Evolutionary conservation across 2,888 invertebrate genomes (phyloP).

Genomic region (Lordiphosa andalusiaca): DNA sequence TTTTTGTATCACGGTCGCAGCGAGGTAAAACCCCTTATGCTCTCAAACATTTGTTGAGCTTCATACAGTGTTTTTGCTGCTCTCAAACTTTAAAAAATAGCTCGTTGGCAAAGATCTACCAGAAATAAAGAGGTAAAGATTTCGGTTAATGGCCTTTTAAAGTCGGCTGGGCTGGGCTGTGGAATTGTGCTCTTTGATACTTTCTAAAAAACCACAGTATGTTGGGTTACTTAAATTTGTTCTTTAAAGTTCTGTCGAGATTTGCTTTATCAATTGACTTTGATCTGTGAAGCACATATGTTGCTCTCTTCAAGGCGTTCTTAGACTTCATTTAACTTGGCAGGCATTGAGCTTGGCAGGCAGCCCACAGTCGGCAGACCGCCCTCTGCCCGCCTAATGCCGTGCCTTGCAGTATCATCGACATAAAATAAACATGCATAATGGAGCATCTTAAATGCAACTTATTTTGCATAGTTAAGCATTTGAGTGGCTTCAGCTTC

Average conservation of each 20-base stretch:
- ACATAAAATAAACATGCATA: conserved; percentile 76
- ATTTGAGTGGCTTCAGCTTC: conserved; percentile 63
- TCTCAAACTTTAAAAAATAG: too few relatives aligned
- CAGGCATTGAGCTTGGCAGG: conserved; percentile 32
- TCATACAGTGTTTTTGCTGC: too few relatives aligned
- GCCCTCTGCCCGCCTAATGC: conserved; percentile 18
- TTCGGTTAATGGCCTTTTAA: too few relatives aligned
- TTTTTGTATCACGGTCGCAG: too few relatives aligned
- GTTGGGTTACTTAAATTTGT: too few relatives aligned
- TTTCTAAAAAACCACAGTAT: too few relatives aligned
- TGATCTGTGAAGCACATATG: conserved; percentile 50
- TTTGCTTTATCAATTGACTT: conserved; percentile 6
- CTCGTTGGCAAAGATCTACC: too few relatives aligned
- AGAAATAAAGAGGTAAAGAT: too few relatives aligned
- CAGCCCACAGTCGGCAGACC: conserved; percentile 15
- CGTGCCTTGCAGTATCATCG: conserved; percentile 57
- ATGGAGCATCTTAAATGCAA: conserved; percentile 77
- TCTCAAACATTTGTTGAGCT: too few relatives aligned
- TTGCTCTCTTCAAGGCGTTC: conserved; percentile 17
- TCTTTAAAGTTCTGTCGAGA: background rate
- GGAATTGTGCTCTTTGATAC: too few relatives aligned
- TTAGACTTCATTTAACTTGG: conserved; percentile 50
- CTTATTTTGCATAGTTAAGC: conserved; percentile 77
- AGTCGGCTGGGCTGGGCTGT: too few relatives aligned
- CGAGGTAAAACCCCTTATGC: too few relatives aligned